Conservation (phyloP, 2,888 invertebrate genomes). For the Belgica antarctica region DNA sequence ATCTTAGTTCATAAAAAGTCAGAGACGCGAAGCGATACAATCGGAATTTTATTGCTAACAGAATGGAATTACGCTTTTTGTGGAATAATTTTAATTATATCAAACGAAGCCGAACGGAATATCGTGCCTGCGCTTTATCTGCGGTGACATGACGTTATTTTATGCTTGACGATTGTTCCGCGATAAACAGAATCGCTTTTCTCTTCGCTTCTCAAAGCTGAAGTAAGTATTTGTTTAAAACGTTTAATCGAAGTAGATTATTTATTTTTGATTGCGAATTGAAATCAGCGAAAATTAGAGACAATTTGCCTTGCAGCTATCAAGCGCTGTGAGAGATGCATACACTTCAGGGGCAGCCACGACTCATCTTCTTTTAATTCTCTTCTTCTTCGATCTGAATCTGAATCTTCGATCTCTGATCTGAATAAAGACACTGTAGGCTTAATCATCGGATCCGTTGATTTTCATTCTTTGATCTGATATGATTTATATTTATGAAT, state of each 20-base stretch:
- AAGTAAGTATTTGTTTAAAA: too few species aligned
- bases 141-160: slow-evolving; percentile 12
- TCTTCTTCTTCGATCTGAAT: slow-evolving; percentile 1
- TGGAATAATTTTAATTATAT: slow-evolving; percentile 43
- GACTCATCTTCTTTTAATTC: not conserved
- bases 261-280: too few species aligned
- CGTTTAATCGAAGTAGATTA: too few species aligned
- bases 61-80: slow-evolving; percentile 35
- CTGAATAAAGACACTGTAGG: too few species aligned
- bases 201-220: too few species aligned
- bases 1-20: slow-evolving; percentile 35
- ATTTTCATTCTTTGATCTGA: not conserved
- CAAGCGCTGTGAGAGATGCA: not conserved
- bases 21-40: not conserved
- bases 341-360: not conserved
- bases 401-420: too few species aligned
- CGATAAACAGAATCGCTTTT: too few species aligned
- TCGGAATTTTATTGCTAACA: slow-evolving; percentile 21
- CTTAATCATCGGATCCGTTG: not conserved
- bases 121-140: not conserved
- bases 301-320: not conserved
- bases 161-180: slow-evolving; percentile 17
- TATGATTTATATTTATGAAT: slow-evolving; percentile 24
- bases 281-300: not conserved
- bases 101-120: slow-evolving; percentile 32